These are phyloP conservation scores for Parazoanthus atlanticus DNA, from an alignment of 92 coral and sea anemone species.

Conservation along the genomic window DNA sequence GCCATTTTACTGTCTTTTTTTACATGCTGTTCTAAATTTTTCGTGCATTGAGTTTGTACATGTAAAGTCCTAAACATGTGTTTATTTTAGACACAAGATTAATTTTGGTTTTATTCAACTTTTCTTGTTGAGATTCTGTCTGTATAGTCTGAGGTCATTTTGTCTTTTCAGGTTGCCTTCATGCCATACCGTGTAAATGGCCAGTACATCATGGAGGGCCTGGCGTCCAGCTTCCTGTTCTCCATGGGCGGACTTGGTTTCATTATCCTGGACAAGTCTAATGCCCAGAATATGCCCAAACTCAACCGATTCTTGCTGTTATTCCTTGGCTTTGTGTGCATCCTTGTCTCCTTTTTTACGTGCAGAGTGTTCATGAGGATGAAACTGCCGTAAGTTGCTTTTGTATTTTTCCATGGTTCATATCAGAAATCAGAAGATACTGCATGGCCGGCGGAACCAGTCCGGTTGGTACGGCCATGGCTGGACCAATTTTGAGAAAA, in stretches of 20 bases:
- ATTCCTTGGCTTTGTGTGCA: constrained; percentile 90
- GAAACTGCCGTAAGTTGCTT: constrained; percentile 96
- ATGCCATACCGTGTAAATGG: constrained; percentile 99
- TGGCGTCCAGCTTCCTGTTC: constrained; percentile 97
- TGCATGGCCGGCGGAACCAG: no score
- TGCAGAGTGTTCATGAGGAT: constrained; percentile 99
- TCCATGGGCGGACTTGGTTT: constrained; percentile 98
- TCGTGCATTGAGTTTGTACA: no score
- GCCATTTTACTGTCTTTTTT: no score
- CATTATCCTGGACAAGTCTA: constrained; percentile 95
- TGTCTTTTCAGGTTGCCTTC: constrained; percentile 82
- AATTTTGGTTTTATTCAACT: not conserved
- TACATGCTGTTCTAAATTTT: no score
- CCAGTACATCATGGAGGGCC: constrained; percentile 99
- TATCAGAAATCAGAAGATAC: no score
- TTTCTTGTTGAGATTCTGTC: not conserved
- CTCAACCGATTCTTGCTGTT: constrained; percentile 87
- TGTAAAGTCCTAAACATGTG: no score
- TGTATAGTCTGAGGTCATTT: not conserved
- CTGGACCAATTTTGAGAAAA: no score
- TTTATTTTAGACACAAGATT: no score
- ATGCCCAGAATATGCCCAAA: constrained; percentile 96
- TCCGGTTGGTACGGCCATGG: no score
- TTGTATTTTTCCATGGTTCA: no score
- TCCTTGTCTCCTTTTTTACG: constrained; percentile 89